Percentiles rank a stretch among this genome's conserved stretches.
phyloP scores from a whole-genome alignment of 2,797 vertebrate species.

The Artibeus lituratus region DNA sequence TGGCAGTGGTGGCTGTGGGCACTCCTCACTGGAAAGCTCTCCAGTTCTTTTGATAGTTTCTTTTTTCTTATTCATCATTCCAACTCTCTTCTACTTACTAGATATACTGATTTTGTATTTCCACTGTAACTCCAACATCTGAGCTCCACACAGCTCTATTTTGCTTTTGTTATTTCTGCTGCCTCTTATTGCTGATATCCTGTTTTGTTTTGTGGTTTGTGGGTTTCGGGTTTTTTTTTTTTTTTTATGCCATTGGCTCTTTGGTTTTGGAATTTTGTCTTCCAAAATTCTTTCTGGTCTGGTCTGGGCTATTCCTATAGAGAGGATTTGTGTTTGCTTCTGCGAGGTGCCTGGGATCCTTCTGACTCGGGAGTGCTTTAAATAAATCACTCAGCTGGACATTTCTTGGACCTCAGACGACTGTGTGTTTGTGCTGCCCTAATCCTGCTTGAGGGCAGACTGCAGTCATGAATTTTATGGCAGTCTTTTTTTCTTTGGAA shows the following conservation, averaged over 20 bases:
- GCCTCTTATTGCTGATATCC: neutral
- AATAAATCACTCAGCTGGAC: neutral
- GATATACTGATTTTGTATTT: neutral
- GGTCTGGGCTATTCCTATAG: neutral
- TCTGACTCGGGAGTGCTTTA: neutral
- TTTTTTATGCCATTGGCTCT: neutral
- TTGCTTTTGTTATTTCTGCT: neutral
- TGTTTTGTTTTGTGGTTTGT: conserved; percentile 87
- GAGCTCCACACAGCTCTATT: neutral
- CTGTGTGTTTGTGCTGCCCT: neutral
- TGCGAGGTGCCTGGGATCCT: neutral
- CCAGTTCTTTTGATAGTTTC: conserved; percentile 82
- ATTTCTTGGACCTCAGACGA: neutral
- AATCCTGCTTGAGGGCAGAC: neutral
- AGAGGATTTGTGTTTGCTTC: neutral
- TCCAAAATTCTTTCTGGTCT: neutral
- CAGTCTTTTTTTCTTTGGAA: neutral
- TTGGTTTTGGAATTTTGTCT: neutral
- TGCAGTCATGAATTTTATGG: neutral
- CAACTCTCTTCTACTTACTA: neutral
- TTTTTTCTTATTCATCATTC: neutral
- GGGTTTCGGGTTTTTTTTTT: too few relatives aligned
- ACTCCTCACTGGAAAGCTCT: conserved; percentile 44
- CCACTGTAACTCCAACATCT: neutral
- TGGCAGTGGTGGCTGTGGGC: neutral